These are phyloP conservation scores for Sarcophaga variegata DNA, from an alignment of 2,888 invertebrate species.

Conservation along the genomic window DNA sequence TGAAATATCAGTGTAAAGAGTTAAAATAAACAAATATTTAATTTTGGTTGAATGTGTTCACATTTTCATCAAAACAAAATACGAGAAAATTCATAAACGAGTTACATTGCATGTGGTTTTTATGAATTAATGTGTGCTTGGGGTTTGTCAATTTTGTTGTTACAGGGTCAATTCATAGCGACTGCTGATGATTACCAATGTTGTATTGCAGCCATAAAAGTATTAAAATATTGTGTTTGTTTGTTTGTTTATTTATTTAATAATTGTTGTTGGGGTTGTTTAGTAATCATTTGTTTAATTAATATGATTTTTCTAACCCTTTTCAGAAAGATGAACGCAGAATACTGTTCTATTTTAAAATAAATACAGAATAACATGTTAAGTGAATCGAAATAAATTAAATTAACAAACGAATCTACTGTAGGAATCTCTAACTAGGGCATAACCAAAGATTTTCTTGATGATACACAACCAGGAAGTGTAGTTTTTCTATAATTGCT, in stretches of 20 bases:
- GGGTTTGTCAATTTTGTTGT: background rate
- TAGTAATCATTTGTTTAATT: constrained; percentile 60
- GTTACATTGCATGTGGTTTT: background rate
- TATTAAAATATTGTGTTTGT: constrained; percentile 49
- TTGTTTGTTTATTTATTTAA: constrained; percentile 29
- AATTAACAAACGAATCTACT: no score
- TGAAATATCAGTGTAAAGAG: constrained; percentile 72
- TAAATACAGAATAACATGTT: constrained; percentile 19
- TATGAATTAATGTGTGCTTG: constrained; percentile 25
- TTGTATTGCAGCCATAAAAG: constrained; percentile 54
- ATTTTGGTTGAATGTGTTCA: constrained; percentile 50
- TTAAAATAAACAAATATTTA: constrained; percentile 74
- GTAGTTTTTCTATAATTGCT: no score
- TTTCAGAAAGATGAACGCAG: background rate
- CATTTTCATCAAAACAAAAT: background rate
- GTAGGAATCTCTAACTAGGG: no score
- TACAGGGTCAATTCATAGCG: background rate
- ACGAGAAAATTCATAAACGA: no score
- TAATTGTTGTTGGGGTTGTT: constrained; percentile 6
- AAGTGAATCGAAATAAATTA: no score
- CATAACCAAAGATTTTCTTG: no score
- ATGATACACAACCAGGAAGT: no score
- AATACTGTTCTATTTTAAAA: background rate
- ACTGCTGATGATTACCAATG: background rate
- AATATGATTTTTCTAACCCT: constrained; percentile 37